Evolutionary conservation across 2,888 invertebrate species (phyloP).

Genomic region (Drosophila acutilabella): DNA sequence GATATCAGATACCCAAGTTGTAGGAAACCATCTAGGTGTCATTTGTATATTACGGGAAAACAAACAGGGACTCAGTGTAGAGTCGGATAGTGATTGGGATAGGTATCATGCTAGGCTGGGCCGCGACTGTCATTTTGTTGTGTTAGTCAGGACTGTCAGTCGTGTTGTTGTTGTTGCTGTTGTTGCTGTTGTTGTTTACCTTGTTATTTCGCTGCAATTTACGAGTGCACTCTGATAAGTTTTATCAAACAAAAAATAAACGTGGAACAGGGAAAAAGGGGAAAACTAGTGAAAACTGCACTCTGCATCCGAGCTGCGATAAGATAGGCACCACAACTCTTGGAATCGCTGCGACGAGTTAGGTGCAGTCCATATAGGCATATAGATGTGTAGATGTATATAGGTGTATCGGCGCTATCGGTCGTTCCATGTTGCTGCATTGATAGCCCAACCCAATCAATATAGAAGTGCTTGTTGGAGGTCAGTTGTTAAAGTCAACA

Average conservation of each 20-base stretch:
- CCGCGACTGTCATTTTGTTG: slow-evolving; percentile 25
- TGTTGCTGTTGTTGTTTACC: slow-evolving; percentile 61
- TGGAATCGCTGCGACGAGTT: slow-evolving; percentile 45
- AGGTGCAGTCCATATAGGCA: slow-evolving; percentile 18
- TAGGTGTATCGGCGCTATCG: slow-evolving; percentile 56
- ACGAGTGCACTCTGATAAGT: slow-evolving; percentile 71
- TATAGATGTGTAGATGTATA: neutral
- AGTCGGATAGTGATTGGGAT: slow-evolving; percentile 42
- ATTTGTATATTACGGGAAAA: slow-evolving; percentile 53
- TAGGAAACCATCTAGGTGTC: slow-evolving; percentile 44
- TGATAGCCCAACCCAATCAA: slow-evolving; percentile 67
- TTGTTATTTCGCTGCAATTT: slow-evolving; percentile 78
- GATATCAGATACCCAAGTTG: slow-evolving; percentile 9
- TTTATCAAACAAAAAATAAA: slow-evolving; percentile 51
- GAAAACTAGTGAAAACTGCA: slow-evolving; percentile 64
- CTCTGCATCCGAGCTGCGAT: slow-evolving; percentile 71
- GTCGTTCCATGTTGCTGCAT: slow-evolving; percentile 64
- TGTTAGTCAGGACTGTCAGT: slow-evolving; percentile 42
- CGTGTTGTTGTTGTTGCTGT: slow-evolving; percentile 37
- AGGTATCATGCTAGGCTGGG: slow-evolving; percentile 31
- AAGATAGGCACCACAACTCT: slow-evolving; percentile 67
- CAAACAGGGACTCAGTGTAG: slow-evolving; percentile 39
- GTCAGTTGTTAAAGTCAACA: slow-evolving; percentile 80
- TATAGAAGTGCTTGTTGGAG: slow-evolving; percentile 79
- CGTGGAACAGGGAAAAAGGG: slow-evolving; percentile 11